A percentile compares a stretch with the other conserved stretches of the same genome.
Evolutionary conservation across 2,888 invertebrate species (phyloP).

Genomic region (Himalopsyche kuldschensis): DNA sequence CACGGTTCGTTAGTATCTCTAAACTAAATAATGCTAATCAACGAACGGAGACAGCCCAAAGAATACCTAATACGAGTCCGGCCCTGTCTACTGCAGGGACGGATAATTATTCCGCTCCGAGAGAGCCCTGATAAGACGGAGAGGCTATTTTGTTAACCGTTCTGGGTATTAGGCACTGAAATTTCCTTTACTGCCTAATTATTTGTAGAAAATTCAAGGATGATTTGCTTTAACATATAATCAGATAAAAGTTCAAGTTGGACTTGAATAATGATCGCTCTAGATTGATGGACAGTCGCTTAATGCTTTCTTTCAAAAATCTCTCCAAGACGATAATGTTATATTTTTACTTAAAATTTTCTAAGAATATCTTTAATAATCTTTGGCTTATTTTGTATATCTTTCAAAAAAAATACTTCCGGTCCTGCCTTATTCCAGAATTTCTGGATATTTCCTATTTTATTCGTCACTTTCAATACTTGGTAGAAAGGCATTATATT

Average conservation of each 20-base stretch:
- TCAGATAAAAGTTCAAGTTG: neutral
- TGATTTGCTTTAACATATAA: neutral
- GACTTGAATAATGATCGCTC: neutral
- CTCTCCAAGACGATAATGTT: too few species aligned
- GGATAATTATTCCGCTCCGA: neutral
- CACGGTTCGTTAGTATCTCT: conserved; percentile 37
- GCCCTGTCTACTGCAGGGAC: neutral
- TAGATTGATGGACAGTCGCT: neutral
- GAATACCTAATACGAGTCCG: conserved; percentile 28
- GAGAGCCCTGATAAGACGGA: neutral
- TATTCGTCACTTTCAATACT: too few species aligned
- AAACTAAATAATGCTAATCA: conserved; percentile 38
- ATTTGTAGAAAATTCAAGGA: neutral
- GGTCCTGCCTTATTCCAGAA: too few species aligned
- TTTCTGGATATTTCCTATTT: too few species aligned
- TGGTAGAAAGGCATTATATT: too few species aligned
- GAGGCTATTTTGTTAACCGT: neutral
- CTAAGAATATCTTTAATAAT: too few species aligned
- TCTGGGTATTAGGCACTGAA: neutral
- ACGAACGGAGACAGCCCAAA: conserved; percentile 18
- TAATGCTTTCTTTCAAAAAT: neutral
- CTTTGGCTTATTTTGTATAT: too few species aligned
- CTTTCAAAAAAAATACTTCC: too few species aligned
- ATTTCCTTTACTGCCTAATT: neutral
- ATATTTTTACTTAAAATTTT: too few species aligned